phyloP scores from a whole-genome alignment of 2,113 vertebrate species.

The Rostratula benghalensis region DNA sequence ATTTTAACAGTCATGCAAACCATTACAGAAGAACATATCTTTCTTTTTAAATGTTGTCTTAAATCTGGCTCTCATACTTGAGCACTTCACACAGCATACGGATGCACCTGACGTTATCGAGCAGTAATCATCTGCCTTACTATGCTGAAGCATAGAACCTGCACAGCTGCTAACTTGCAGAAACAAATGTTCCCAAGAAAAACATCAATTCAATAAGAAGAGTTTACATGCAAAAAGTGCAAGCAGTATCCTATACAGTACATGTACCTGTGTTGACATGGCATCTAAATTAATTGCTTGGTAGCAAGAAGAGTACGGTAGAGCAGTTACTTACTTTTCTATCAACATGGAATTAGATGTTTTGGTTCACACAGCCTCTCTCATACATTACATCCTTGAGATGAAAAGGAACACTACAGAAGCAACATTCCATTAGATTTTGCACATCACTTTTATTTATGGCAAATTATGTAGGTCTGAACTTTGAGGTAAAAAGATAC shows the following conservation, averaged over 20 bases:
- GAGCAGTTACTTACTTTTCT: background rate
- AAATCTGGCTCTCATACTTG: background rate
- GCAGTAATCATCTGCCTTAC: background rate
- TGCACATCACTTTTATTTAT: background rate
- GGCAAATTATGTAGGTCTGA: background rate
- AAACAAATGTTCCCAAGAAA: background rate
- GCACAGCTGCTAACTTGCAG: background rate
- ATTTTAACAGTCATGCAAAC: background rate
- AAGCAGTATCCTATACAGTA: background rate
- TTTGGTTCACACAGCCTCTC: background rate
- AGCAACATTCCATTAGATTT: background rate
- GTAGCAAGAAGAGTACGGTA: background rate
- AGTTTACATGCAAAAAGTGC: background rate
- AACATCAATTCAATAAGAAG: background rate
- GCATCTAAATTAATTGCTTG: background rate
- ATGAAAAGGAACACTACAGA: background rate
- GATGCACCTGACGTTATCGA: background rate
- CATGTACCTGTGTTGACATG: background rate
- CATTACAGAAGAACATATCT: background rate
- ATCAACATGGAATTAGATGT: background rate
- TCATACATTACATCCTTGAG: background rate
- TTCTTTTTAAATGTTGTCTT: background rate
- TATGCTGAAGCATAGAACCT: background rate
- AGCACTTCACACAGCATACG: background rate
- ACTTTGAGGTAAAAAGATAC: background rate